These are phyloP conservation scores for Seira sanloemensis DNA, from an alignment of 2,888 invertebrate genomes.

Conservation along the genomic window DNA sequence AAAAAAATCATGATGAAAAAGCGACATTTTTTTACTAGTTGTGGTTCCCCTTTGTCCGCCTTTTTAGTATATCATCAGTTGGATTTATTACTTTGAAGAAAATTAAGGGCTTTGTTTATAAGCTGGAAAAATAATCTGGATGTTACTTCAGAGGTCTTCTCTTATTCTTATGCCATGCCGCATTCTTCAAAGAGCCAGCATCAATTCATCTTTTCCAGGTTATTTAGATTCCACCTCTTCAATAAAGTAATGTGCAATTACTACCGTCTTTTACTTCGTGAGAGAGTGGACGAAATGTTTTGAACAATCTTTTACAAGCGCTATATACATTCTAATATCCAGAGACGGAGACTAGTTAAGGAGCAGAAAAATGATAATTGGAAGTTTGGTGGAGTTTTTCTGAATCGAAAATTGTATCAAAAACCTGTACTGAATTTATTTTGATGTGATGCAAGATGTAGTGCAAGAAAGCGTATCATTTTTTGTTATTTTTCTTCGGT, in stretches of 20 bases:
- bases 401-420: not conserved
- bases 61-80: slow-evolving; percentile 47
- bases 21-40: not conserved
- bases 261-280: slow-evolving; percentile 3
- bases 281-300: slow-evolving; percentile 9
- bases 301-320: not conserved
- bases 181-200: not conserved
- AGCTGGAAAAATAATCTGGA: too few relatives aligned
- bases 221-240: slow-evolving; percentile 5
- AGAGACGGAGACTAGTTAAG: not conserved
- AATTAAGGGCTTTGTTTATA: too few relatives aligned
- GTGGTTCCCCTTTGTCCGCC: slow-evolving; percentile 37
- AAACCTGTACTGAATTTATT: not conserved
- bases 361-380: slow-evolving; percentile 1
- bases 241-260: slow-evolving; percentile 13
- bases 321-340: not conserved
- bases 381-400: not conserved
- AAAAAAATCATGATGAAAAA: not conserved
- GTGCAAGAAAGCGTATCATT: slow-evolving; percentile 7
- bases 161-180: not conserved
- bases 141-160: too few relatives aligned
- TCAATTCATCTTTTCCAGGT: slow-evolving; percentile 7
- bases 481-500: slow-evolving; percentile 11
- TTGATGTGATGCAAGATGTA: not conserved
- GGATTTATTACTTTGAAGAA: slow-evolving; percentile 57